phyloP scores from a whole-genome alignment of 2,797 vertebrate species.

The Gymnoscopelus braueri region DNA sequence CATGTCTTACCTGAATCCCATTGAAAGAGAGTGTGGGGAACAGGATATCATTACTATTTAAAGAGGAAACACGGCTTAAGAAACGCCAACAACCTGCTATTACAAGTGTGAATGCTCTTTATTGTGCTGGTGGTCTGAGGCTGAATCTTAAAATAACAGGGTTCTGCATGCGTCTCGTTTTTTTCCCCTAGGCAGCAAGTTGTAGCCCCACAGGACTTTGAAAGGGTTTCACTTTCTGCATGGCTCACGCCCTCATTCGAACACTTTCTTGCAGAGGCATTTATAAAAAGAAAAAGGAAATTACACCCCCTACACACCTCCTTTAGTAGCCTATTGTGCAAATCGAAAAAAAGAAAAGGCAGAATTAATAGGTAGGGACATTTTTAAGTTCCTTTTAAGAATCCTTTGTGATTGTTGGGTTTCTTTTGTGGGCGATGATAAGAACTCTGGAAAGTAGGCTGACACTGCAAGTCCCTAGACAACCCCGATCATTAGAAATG shows the following conservation, averaged over 20 bases:
- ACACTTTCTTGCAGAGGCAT: slow-evolving; percentile 34
- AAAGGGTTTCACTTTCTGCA: slow-evolving; percentile 70
- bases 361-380: slow-evolving; percentile 77
- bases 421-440: slow-evolving; percentile 71
- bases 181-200: slow-evolving; percentile 58
- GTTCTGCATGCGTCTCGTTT: slow-evolving; percentile 62
- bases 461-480: slow-evolving; percentile 66
- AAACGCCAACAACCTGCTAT: slow-evolving; percentile 78
- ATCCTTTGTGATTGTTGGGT: slow-evolving; percentile 68
- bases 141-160: slow-evolving; percentile 76
- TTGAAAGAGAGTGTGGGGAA: slow-evolving; percentile 74
- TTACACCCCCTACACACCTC: slow-evolving; percentile 52
- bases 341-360: slow-evolving; percentile 62
- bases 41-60: slow-evolving; percentile 81
- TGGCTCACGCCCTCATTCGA: slow-evolving; percentile 59
- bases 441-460: slow-evolving; percentile 68
- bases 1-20: slow-evolving; percentile 79
- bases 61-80: slow-evolving; percentile 81
- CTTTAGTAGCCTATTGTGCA: slow-evolving; percentile 61
- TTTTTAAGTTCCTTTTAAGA: slow-evolving; percentile 72
- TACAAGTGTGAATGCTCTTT: slow-evolving; percentile 73
- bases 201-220: slow-evolving; percentile 55
- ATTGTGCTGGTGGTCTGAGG: slow-evolving; percentile 81
- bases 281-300: slow-evolving; percentile 39
- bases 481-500: slow-evolving; percentile 68